Base-by-base conservation (phyloP, 2,888 invertebrate genomes). In the Malachius bipustulatus region DNA sequence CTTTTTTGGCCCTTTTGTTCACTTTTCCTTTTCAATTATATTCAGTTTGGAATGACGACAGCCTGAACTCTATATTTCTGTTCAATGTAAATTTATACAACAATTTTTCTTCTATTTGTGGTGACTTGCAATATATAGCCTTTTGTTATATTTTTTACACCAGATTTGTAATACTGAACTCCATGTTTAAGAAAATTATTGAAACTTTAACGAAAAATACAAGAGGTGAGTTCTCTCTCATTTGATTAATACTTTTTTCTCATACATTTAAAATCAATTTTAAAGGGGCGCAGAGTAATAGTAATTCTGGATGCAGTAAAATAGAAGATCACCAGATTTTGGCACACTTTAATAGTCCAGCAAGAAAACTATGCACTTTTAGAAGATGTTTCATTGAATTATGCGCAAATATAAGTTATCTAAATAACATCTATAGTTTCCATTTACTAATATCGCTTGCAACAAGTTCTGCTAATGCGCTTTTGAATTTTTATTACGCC, bases 101-200 rank as follows among this genome's bases (percentile, higher is more conserved):
- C n/a, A 19, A 19, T 19, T 19, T 19, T n/a, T 19, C 24, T 6
- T 8, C 24, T 19, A 19, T n/a, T 19, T 19, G 24, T n/a, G 6
- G 24, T n/a, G 24, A 19, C 24, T 19, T 19, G n/a, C 24, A 19
- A n/a, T 19, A 8, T 19, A 19, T n/a, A n/a, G 6, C n/a, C n/a
- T 19, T 19, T n/a, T 19, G 24, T 19, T 19, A 19, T n/a, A 19
- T 19, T 19, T n/a, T 19, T 8, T 19, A 19, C n/a, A 19, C 24
- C 6, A 19, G 24, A n/a, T 19, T 19, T 19, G 6, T 8, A n/a
- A 19, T 19, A 19, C 6, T 19, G n/a, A 6, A 19, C 24, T n/a
- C 6, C 6, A 19, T 6, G n/a, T n/a, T 19, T 19, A 19, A 19
- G n/a, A 19, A 19, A 19, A 19, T 19, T 19, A 19, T 8, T n/a